These are phyloP conservation scores for Acronicta aceris DNA, from an alignment of 2,888 invertebrate species.

Conservation along the genomic window DNA sequence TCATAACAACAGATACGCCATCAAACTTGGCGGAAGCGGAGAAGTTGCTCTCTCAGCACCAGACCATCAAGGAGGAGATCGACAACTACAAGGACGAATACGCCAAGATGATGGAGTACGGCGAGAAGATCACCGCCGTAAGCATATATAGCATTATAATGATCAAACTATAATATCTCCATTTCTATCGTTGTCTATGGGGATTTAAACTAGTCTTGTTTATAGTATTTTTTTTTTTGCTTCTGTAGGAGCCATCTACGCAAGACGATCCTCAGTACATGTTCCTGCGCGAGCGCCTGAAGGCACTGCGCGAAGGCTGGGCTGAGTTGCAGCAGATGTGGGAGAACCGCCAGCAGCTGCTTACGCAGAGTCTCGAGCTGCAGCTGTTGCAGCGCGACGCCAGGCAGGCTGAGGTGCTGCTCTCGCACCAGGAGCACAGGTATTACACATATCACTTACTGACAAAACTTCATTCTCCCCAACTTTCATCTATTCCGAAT, in stretches of 20 bases:
- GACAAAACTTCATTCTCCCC: too few relatives aligned
- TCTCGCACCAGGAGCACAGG: constrained; percentile 99
- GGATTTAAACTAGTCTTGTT: too few relatives aligned
- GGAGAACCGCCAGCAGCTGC: constrained; percentile 98
- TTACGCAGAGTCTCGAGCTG: constrained; percentile 98
- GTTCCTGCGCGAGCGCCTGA: constrained; percentile 99
- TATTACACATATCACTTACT: constrained; percentile 25
- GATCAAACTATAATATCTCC: too few relatives aligned
- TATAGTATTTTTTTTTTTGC: background rate
- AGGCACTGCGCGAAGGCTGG: constrained; percentile 99
- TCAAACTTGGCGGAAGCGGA: constrained; percentile 98
- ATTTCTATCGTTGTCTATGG: too few relatives aligned
- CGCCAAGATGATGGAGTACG: constrained; percentile 99
- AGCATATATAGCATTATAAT: constrained; percentile 57
- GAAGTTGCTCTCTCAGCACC: constrained; percentile 98
- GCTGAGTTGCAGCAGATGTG: constrained; percentile 99
- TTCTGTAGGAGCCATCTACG: constrained; percentile 92
- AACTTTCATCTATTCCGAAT: too few relatives aligned
- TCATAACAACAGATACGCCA: constrained; percentile 92
- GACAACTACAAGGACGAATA: constrained; percentile 99
- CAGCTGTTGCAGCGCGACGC: constrained; percentile 99
- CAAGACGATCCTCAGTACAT: constrained; percentile 99
- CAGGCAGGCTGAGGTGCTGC: constrained; percentile 98
- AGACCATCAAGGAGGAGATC: constrained; percentile 99
- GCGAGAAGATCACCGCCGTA: constrained; percentile 96